These are phyloP conservation scores for Triplophysa siluroides DNA, from an alignment of 2,113 vertebrate genomes.

Conservation along the genomic window DNA sequence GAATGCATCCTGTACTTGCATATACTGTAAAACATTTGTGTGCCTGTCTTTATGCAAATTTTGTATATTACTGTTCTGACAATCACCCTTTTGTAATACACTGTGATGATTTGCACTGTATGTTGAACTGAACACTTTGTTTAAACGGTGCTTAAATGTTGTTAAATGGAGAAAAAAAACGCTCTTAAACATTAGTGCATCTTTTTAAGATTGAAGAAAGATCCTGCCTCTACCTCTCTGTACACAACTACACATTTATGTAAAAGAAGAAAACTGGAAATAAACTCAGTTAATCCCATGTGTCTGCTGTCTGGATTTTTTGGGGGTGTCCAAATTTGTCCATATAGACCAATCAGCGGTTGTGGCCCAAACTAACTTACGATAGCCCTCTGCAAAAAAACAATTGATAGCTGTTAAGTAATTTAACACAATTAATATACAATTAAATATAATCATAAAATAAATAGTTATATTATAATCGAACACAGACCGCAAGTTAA, in stretches of 20 bases:
- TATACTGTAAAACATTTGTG: conserved; percentile 15
- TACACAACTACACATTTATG: conserved; percentile 68
- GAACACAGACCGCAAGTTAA: no score
- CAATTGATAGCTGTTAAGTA: no score
- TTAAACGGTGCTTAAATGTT: conserved; percentile 31
- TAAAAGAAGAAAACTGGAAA: conserved; percentile 61
- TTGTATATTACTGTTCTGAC: conserved; percentile 65
- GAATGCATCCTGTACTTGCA: not conserved
- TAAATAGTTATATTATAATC: no score
- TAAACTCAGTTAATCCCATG: conserved; percentile 47
- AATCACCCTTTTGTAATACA: conserved; percentile 64
- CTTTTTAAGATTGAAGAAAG: conserved; percentile 32
- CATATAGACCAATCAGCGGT: no score
- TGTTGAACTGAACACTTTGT: conserved; percentile 42
- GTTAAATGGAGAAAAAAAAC: conserved; percentile 1
- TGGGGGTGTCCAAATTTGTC: no score
- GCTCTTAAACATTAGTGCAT: conserved; percentile 6
- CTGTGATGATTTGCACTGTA: conserved; percentile 67
- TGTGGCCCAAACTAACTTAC: no score
- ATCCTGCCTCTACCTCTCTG: conserved; percentile 77
- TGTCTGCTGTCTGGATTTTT: conserved; percentile 21
- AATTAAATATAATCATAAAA: no score
- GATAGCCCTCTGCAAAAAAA: no score
- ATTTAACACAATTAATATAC: no score
- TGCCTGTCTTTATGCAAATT: conserved; percentile 30